Conservation (phyloP, 1,140 invertebrate genomes). For the Nylanderia fulva region DNA sequence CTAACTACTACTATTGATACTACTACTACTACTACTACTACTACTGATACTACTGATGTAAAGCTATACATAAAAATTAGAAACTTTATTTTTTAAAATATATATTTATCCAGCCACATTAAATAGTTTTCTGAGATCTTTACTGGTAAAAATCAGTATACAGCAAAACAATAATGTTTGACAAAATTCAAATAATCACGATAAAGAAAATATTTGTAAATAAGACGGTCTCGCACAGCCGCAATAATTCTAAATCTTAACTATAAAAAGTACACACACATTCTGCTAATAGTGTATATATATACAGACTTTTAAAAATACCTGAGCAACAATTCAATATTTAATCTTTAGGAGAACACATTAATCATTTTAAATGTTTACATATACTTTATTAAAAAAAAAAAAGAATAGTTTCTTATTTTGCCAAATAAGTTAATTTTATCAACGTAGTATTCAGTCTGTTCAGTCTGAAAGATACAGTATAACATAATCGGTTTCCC, state of each 20-base stretch:
- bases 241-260: slow-evolving; percentile 1
- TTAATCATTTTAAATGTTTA: not conserved
- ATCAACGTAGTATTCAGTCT: slow-evolving; percentile 65
- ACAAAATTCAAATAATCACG: slow-evolving; percentile 2
- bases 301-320: not conserved
- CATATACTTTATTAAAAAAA: too few relatives aligned
- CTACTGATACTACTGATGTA: too few relatives aligned
- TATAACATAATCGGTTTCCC: slow-evolving; percentile 53
- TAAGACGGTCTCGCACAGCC: slow-evolving; percentile 40
- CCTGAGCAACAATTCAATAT: slow-evolving; percentile 46
- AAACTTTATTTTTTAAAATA: too few relatives aligned
- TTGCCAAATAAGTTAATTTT: slow-evolving; percentile 7
- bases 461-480: slow-evolving; percentile 42
- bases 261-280: not conserved
- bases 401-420: not conserved
- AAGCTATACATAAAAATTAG: too few relatives aligned
- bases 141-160: slow-evolving; percentile 9
- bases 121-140: slow-evolving; percentile 41
- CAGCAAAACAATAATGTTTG: not conserved
- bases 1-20: too few relatives aligned
- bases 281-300: not conserved
- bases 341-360: not conserved
- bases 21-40: too few relatives aligned
- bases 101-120: slow-evolving; percentile 16
- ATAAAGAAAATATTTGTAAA: slow-evolving; percentile 31